Conservation (phyloP, 2,888 invertebrate genomes). For the Tolmerus cingulatus region DNA sequence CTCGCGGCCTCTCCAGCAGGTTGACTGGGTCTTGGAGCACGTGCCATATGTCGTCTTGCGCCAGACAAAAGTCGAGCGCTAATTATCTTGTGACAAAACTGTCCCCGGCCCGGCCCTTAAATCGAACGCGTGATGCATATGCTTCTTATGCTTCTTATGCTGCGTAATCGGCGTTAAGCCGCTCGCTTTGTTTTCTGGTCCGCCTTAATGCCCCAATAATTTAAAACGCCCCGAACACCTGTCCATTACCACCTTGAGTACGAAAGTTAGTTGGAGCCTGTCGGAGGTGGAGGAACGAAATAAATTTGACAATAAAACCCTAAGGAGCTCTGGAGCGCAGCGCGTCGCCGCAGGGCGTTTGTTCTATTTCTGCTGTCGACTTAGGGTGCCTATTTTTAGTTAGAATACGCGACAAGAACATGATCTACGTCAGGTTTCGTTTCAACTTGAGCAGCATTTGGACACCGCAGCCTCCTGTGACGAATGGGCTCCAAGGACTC, state of each 20-base stretch:
- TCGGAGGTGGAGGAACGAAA: not conserved
- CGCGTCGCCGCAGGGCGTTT: not conserved
- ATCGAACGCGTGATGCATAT: not conserved
- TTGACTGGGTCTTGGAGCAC: not conserved
- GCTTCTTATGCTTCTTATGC: not conserved
- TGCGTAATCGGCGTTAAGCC: not conserved
- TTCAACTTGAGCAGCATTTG: not conserved
- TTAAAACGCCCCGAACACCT: not conserved
- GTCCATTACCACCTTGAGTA: not conserved
- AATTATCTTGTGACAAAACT: conserved; percentile 22
- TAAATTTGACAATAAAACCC: not conserved
- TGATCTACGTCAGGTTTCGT: conserved; percentile 3
- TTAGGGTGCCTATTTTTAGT: conserved; percentile 38
- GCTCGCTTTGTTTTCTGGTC: not conserved
- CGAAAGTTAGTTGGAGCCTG: not conserved
- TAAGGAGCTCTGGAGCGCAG: not conserved
- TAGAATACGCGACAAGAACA: conserved; percentile 16
- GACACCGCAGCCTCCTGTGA: conserved; percentile 1
- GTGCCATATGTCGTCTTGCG: conserved; percentile 6
- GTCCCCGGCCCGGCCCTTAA: not conserved
- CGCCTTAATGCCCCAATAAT: not conserved
- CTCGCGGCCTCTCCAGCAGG: not conserved
- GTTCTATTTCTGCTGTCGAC: conserved; percentile 16
- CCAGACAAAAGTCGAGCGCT: not conserved
- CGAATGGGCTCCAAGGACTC: conserved; percentile 21